Base-by-base conservation (phyloP, 2,888 invertebrate genomes). In the Ditula angustiorana region DNA sequence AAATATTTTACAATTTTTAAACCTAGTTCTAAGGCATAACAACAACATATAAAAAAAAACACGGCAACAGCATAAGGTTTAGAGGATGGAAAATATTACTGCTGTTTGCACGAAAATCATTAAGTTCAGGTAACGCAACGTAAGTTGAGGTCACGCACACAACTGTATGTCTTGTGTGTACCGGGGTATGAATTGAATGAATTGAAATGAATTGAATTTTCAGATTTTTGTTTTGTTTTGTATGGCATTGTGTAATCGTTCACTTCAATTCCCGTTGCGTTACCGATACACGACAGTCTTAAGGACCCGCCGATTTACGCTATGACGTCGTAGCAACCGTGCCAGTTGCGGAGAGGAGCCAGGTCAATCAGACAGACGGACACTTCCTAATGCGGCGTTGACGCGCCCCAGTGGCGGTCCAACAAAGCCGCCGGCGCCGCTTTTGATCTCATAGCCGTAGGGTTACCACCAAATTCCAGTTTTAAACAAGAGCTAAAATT, bases 381-480 rank as follows among this genome's bases (percentile, higher is more conserved):
- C 63, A 57, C 57, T 58, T 63, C 63, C 63, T 63, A 60, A 53
- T 35, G 53, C 53, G 53, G 53, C 53, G 53, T 53, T 53, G 53
- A 53, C 53, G 59, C 63, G 56, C 44, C 56, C 37, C 63, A 37
- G 63, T 50, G 69, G 69, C 67, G 67, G 63, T 64, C 71, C 70
- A 69, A 71, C 68, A 69, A 67, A 53, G 67, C 68, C 64, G 66
- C 62, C 70, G 71, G 72, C 76, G 76, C 71, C 74, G 67, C 69
- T 53, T 77, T 77, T 78, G 74, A 77, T 72, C 61, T 55, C 50
- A 50, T 16, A 16, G 19, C n/a, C n/a, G 16, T 67, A 77, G 75
- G 75, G 74, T 33, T 77, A 72, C n/a, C 69, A 49, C 16, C 8
- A 19, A 5, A 3, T 10, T 0, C 8, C 10, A 10, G 10, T 19